These are phyloP conservation scores for Ursus arctos DNA, from an alignment of 2,113 vertebrate species.

Conservation along the genomic window DNA sequence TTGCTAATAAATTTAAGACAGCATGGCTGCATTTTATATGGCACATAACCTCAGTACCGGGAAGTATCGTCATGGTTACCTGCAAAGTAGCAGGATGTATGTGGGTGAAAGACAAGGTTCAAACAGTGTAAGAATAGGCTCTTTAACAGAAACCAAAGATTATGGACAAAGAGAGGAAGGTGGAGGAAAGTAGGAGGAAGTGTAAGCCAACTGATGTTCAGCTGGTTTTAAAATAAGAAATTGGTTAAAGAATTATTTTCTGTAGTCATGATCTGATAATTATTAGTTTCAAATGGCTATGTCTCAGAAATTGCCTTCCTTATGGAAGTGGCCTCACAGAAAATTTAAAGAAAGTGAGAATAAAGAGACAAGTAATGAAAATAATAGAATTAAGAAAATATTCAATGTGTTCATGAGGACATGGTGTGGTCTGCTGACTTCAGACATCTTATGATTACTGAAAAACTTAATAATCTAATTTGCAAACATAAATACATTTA, in stretches of 20 bases:
- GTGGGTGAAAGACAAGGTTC: slow-evolving; percentile 73
- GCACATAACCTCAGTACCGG: slow-evolving; percentile 36
- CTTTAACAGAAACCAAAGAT: slow-evolving; percentile 55
- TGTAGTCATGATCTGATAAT: background rate
- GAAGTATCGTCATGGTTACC: slow-evolving; percentile 83
- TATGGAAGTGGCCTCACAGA: background rate
- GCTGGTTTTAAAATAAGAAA: background rate
- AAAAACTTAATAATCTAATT: slow-evolving; percentile 10
- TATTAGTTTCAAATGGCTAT: background rate
- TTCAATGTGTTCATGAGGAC: background rate
- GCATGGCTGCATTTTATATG: slow-evolving; percentile 54
- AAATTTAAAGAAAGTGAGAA: background rate
- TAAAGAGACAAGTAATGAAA: background rate
- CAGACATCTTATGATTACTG: background rate
- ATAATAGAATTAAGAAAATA: background rate
- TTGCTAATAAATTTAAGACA: slow-evolving; percentile 67
- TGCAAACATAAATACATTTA: background rate
- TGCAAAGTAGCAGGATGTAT: slow-evolving; percentile 70
- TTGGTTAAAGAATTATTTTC: background rate
- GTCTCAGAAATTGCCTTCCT: background rate
- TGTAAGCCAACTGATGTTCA: background rate
- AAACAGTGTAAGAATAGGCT: slow-evolving; percentile 61
- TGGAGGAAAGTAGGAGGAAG: background rate
- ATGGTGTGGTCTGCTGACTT: background rate
- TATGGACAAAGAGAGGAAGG: slow-evolving; percentile 24